Evolutionary conservation across 2,888 invertebrate species (phyloP), one percentile per base, ranked within the genome.

Genomic region (Caenorhabditis zanzibari): DNA sequence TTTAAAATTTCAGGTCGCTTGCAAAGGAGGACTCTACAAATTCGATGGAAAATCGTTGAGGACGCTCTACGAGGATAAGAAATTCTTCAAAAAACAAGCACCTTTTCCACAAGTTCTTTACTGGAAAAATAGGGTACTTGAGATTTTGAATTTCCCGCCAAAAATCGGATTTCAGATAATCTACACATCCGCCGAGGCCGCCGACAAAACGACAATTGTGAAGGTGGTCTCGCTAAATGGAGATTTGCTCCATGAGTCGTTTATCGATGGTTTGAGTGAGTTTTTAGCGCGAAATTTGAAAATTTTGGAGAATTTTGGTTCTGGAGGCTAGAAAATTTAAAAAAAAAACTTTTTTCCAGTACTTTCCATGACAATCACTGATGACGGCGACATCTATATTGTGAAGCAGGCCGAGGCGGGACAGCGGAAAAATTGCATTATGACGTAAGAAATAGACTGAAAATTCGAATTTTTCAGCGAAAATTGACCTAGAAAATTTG

Each of bases 1-100:
- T 44, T 16, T 12, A 10, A 16, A 5, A 19, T 47, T 47, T 14
- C 68, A 86, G 86, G 86, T 91, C 10, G 90, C 91, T 9, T 77
- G 88, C 0, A 91, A 91, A 82, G 91, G 91, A 26, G 91, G 91
- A 0, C 85, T 92, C 6, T 92, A 90, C 82, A 92, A 92, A 80
- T 85, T 92, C 64, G 83, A 89, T 71, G 81, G 82, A 35, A 82
- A 79, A 69, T 81, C 82, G 74, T 69, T 59, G 47, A 79, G 73
- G 64, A 84, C 80, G 0, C 72, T 91, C 9, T 89, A 80, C 74
- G 88, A 88, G 69, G 59, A 83, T 10, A 91, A 90, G 59, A 91
- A 90, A 9, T 91, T 88, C 66, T 88, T 88, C 16, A 91, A 92
- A 69, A 91, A 88, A 79, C 90, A 90, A 85, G 90, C 90, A 0